Base-by-base conservation (phyloP, 2,113 vertebrate genomes). In the Bufo gargarizans region DNA sequence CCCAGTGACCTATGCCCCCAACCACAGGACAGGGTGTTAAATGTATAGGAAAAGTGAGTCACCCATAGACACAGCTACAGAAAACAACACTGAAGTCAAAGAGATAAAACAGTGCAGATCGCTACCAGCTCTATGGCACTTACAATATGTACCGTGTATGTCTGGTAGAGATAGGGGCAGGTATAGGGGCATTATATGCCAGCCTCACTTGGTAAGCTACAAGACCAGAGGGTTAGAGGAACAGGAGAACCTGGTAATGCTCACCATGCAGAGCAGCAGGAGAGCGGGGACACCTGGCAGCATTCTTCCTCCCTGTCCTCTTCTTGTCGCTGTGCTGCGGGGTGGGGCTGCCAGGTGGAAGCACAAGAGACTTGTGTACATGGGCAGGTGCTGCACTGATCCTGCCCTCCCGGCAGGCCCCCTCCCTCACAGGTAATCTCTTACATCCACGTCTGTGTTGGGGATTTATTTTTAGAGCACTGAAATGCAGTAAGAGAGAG, bases 301-400 rank as follows among this genome's bases (percentile, higher is more conserved):
- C 83, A 58, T 81, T 71, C 88, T 85, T 53, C 49, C 3, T 43
- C 49, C 69, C 58, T 45, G 69, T 16, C 45, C 4, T 47, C 55
- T 22, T 63, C 50, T 45, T 78, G 50, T 16, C 71, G 67, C 43
- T 56, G 65, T 65, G 12, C 69, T 43, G n/a, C 5, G 69, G 86
- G 80, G 61, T 53, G 78, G 81, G 53, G 53, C 81, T 79, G 82
- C 86, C 89, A 88, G 87, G 87, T 89, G 87, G 81, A 77, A 89
- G 61, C 61, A 81, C 17, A 45, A 47, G 45, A 87, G 22, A 47
- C 76, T 6, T 77, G 81, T 78, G 77, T 80, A 47, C 22, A 45
- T 17, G 22, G 87, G 82, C 87, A 89, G 87, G 87, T 89, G 61
- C 43, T 61, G 58, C 80, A 20, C 58, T 22, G 63, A 69, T 53